Evolutionary conservation across 2,888 invertebrate genomes (phyloP), one percentile per base, ranked within the genome.

Genomic region (Dicyrtomina minuta): DNA sequence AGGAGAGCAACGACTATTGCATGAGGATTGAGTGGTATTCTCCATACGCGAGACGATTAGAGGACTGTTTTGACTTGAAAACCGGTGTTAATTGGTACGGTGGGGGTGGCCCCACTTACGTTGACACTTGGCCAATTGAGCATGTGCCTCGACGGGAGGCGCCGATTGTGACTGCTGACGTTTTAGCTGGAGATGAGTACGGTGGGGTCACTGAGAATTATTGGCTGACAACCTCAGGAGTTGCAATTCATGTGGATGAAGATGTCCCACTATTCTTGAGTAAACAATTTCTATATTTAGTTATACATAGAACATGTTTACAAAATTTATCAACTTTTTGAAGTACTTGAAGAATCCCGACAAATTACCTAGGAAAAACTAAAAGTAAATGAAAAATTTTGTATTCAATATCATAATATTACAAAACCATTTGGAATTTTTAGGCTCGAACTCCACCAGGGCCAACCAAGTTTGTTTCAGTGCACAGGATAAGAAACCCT

Each of bases 161-260:
- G 5, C 70, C 74, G 12, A 60, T 62, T 13, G 26, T 26, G 1
- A 22, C 49, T 2, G 62, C 26, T 13, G 64, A 70, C 39, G 58
- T 39, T 26, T 15, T 70, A 43, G 55, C 27, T 8, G 70, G 60
- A 1, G 20, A 27, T 10, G 56, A 68, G 3, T 72, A 72, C 56
- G 74, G 72, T 5, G 75, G 74, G 0, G 74, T 78, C 10, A 62
- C 71, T 1, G 78, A 78, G 58, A 75, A 74, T 66, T 77, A 76
- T 56, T 78, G 77, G 77, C 51, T 78, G 1, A 49, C 73, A 8
- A 72, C 73, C 15, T 72, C 68, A 17, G 78, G 76, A 46, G 73
- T 70, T 2, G 70, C 73, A 8, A 58, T 78, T 17, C 62, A 70
- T 4, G 70, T 74, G n/a, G 74, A 75, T n/a, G 74, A 74, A 20